Evolutionary conservation across 64 coral and sea anemone species (phyloP), one percentile per base, ranked within the genome.

Genomic region (Astreopora myriophthalma): DNA sequence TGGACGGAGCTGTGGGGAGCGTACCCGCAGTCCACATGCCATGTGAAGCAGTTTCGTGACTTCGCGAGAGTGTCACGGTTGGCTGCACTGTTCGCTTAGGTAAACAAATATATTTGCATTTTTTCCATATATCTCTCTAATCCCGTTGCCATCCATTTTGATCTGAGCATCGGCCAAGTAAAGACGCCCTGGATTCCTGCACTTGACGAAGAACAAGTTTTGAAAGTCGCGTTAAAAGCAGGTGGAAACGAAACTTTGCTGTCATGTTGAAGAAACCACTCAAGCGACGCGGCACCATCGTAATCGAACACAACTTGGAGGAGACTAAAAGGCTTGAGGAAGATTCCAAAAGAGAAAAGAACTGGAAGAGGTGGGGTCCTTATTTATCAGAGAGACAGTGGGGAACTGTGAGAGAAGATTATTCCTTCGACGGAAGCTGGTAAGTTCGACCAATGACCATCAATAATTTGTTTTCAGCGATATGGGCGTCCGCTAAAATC

Each of bases 321-420:
- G 97, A 99, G 74, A 83, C 93, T 3, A 86, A 79, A 16, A 71
- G 97, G 71, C 87, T 99, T 1, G 57, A 66, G 13, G 94, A 95
- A 38, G 97, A 99, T 49, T 78, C 93, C 42, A 73, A 91, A 23
- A 87, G 94, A 30, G 20, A 66, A 65, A 95, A 94, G 16, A 99
- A 99, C 80, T 99, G 97, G 97, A 99, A 99, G 30, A 81, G 97
- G 44, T 99, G 97, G 97, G 96, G 96, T 2, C 96, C 96, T 1
- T 98, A 98, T 86, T 58, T 98, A 16, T 98, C 96, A 1, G 96
- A 98, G 64, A 92, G 96, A n/a, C 96, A 98, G 48, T 98, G 96
- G 96, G 96, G 96, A 26, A 98, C 96, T 26, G 96, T 98, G 14
- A 88, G 96, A 26, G 96, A 98, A 90, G 96, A 98, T 63, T 98